Percentiles rank a stretch among this genome's conserved stretches.
phyloP scores from a whole-genome alignment of 2,113 vertebrate genomes.

The Hippocampus mohnikei region DNA sequence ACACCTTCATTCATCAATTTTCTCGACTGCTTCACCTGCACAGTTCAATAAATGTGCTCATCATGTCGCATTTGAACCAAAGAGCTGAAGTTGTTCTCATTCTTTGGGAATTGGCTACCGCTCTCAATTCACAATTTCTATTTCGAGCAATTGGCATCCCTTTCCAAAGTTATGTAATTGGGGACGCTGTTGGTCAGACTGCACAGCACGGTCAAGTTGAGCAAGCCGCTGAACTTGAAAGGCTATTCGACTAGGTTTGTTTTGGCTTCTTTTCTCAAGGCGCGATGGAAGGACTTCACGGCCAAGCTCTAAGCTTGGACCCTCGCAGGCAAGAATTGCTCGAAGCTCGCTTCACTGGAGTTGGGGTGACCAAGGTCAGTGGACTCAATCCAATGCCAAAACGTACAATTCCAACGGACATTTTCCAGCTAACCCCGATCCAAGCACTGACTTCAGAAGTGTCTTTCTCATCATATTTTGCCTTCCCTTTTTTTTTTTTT shows the following conservation, averaged over 20 bases:
- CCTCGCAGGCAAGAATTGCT: slow-evolving; percentile 90
- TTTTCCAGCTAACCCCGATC: neutral
- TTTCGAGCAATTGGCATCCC: neutral
- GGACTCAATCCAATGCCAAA: neutral
- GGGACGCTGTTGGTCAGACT: neutral
- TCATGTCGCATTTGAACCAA: neutral
- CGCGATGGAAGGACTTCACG: slow-evolving; percentile 97
- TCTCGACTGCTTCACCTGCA: no score
- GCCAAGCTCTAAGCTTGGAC: slow-evolving; percentile 78
- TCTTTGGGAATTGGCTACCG: no score
- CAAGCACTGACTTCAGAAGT: neutral
- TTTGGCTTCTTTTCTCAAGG: slow-evolving; percentile 67
- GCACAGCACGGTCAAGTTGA: neutral
- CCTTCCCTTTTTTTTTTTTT: neutral
- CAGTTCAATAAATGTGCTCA: neutral
- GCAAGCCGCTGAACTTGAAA: neutral
- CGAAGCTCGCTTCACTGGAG: slow-evolving; percentile 91
- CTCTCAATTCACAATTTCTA: no score
- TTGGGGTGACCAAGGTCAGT: slow-evolving; percentile 87
- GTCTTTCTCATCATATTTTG: neutral
- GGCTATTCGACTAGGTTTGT: slow-evolving; percentile 7
- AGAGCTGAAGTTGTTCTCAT: neutral
- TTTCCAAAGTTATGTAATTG: neutral
- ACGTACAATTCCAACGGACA: neutral
- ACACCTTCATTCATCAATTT: no score